Conservation (phyloP, 2,113 vertebrate species). For the Gavialis gangeticus region DNA sequence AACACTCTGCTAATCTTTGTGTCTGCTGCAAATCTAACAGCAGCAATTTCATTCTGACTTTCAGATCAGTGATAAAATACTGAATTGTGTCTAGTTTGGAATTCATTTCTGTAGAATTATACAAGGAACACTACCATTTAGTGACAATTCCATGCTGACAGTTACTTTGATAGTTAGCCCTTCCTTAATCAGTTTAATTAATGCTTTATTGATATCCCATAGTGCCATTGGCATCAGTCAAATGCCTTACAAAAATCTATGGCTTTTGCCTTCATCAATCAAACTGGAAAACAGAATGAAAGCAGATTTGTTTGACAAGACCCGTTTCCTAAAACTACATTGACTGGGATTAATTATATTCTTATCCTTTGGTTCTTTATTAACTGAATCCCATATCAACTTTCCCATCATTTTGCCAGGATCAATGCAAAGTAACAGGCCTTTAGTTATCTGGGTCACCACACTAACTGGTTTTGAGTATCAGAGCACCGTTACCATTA, state of each 20-base stretch:
- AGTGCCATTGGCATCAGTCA: background rate
- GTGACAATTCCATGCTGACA: background rate
- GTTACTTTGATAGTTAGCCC: background rate
- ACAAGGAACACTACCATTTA: background rate
- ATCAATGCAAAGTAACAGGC: background rate
- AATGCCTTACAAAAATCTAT: background rate
- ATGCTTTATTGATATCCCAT: too few species aligned
- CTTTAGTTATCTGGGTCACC: background rate
- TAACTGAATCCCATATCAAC: background rate
- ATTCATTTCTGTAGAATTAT: background rate
- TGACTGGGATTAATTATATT: background rate
- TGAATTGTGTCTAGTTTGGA: background rate
- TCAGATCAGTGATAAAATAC: background rate
- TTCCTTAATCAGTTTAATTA: too few species aligned
- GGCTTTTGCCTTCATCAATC: background rate
- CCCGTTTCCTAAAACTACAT: background rate
- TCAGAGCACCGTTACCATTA: background rate
- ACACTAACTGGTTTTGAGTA: background rate
- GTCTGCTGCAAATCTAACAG: background rate
- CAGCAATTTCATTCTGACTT: background rate
- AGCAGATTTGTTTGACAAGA: background rate
- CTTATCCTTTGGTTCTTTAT: background rate
- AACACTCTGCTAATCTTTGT: background rate
- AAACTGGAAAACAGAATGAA: background rate
- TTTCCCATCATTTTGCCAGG: background rate